Evolutionary conservation across 1,140 invertebrate species (phyloP).

Genomic region (Megalonaias nervosa): DNA sequence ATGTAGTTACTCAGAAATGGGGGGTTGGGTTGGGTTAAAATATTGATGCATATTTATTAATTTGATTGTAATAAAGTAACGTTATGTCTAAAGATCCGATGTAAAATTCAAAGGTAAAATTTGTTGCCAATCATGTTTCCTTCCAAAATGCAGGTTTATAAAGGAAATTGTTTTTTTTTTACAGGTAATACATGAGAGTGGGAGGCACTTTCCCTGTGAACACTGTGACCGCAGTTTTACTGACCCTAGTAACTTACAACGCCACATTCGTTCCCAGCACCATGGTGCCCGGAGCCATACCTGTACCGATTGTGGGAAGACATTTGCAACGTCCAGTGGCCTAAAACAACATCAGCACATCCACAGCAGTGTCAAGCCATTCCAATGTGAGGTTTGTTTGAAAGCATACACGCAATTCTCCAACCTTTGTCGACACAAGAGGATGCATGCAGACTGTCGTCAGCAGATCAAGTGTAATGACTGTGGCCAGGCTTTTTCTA

Average conservation of each 20-base stretch:
- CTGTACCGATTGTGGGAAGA: constrained; percentile 98
- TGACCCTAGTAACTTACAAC: constrained; percentile 95
- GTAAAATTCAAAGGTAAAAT: not conserved
- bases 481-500: constrained; percentile 92
- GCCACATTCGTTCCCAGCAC: constrained; percentile 95
- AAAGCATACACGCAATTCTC: constrained; percentile 99
- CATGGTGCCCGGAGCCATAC: constrained; percentile 93
- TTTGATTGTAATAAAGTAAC: not conserved
- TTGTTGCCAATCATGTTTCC: no score
- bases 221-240: constrained; percentile 95
- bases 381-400: constrained; percentile 81
- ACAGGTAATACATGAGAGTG: constrained; percentile 56
- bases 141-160: no score
- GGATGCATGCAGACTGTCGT: constrained; percentile 91
- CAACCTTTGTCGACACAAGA: constrained; percentile 98
- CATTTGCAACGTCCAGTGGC: constrained; percentile 96
- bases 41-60: not conserved
- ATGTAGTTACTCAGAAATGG: not conserved
- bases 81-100: not conserved
- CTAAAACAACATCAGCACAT: constrained; percentile 99
- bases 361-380: constrained; percentile 98
- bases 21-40: not conserved
- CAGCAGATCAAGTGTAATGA: constrained; percentile 83
- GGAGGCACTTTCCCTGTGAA: constrained; percentile 88
- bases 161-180: not conserved